Evolutionary conservation across 1,140 invertebrate genomes (phyloP).

Genomic region (Drosophila hydei): DNA sequence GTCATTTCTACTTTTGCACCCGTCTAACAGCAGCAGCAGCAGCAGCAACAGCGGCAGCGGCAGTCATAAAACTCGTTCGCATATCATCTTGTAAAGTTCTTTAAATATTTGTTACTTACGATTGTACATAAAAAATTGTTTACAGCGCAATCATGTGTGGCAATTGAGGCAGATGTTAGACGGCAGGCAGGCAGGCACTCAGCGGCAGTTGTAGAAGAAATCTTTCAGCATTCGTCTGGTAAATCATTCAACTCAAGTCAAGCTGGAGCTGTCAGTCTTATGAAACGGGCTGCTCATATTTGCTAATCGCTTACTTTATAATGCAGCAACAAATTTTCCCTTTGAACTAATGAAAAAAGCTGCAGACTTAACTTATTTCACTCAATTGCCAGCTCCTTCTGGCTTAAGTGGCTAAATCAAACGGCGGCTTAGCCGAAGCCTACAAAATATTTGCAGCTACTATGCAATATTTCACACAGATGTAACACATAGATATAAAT

Average conservation of each 20-base stretch:
- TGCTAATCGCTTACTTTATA: conserved; percentile 10
- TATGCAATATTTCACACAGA: conserved; percentile 29
- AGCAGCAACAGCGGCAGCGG: conserved; percentile 1
- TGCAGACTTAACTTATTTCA: conserved; percentile 47
- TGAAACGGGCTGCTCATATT: not conserved
- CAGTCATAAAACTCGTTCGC: conserved; percentile 56
- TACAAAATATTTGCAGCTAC: conserved; percentile 13
- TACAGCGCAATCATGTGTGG: conserved; percentile 74
- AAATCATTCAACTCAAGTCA: conserved; percentile 2
- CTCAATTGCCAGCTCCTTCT: conserved; percentile 56
- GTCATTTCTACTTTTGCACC: conserved; percentile 52
- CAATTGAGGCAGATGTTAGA: conserved; percentile 53
- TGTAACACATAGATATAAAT: conserved; percentile 30
- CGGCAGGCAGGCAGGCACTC: conserved; percentile 20
- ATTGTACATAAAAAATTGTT: conserved; percentile 70
- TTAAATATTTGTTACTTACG: conserved; percentile 71
- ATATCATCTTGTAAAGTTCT: conserved; percentile 76
- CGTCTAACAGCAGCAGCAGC: conserved; percentile 15
- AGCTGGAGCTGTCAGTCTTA: not conserved
- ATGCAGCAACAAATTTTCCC: conserved; percentile 1
- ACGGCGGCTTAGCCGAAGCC: conserved; percentile 42
- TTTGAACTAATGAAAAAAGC: conserved; percentile 17
- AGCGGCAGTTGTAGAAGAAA: conserved; percentile 10
- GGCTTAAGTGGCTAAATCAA: conserved; percentile 46
- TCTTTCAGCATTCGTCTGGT: not conserved